phyloP scores from a whole-genome alignment of 1,140 invertebrate species.

The Meteorus sp. region DNA sequence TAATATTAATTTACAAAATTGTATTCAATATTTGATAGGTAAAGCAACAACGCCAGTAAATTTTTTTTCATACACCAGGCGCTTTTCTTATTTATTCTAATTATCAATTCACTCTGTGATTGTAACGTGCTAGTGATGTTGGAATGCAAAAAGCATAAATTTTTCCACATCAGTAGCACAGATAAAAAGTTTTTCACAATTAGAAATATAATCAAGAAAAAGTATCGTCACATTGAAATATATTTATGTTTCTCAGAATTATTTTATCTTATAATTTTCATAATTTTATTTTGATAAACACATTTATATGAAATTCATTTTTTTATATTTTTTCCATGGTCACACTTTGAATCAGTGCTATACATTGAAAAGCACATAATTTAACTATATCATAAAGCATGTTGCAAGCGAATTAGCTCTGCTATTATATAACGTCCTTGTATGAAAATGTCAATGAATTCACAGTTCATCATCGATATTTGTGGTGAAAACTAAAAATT shows the following conservation, averaged over 20 bases:
- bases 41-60: not conserved
- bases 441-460: not conserved
- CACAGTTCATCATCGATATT: not conserved
- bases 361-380: not conserved
- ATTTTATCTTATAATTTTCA: not conserved
- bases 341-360: not conserved
- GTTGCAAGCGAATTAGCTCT: not conserved
- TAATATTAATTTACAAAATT: no score
- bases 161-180: not conserved
- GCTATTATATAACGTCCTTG: not conserved
- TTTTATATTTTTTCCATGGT: not conserved
- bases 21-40: not conserved
- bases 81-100: not conserved
- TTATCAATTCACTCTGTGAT: constrained; percentile 22
- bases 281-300: no score
- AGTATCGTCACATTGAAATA: not conserved
- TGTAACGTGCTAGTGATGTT: constrained; percentile 4
- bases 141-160: not conserved
- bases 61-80: constrained; percentile 2
- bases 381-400: not conserved
- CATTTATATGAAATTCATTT: not conserved
- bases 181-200: not conserved
- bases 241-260: not conserved
- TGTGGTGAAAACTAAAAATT: not conserved
- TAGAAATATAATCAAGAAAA: not conserved